Evolutionary conservation across 2,797 vertebrate genomes (phyloP).

Genomic region (Anas flavirostris): DNA sequence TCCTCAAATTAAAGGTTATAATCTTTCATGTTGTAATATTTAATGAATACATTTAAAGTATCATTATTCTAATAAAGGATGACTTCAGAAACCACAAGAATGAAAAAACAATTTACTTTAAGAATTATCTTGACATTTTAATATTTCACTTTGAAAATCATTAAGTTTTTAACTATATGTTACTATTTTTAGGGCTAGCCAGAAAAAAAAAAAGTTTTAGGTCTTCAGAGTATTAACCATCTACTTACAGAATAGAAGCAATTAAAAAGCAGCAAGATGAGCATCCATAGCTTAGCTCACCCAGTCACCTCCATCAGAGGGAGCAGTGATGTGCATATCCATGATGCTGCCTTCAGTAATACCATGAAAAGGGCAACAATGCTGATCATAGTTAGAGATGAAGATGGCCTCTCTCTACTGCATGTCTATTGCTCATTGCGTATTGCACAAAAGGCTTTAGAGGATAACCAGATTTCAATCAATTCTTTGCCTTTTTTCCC

Average conservation of each 20-base stretch:
- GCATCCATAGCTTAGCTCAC: not conserved
- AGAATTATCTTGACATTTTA: conserved; percentile 10
- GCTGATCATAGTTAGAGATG: not conserved
- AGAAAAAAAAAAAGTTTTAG: not conserved
- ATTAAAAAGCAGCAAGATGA: not conserved
- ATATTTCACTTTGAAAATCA: not conserved
- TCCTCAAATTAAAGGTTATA: conserved; percentile 1
- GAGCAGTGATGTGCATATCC: fast-evolving
- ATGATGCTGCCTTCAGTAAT: not conserved
- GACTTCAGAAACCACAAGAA: not conserved
- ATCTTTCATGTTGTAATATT: not conserved
- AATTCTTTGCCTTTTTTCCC: not conserved
- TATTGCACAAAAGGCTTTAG: not conserved
- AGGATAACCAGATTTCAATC: not conserved
- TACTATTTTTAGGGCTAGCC: not conserved
- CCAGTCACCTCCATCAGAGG: not conserved
- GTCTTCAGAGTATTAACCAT: not conserved
- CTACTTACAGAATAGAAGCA: not conserved
- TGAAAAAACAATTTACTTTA: not conserved
- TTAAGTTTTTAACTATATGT: not conserved
- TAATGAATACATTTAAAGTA: conserved; percentile 4
- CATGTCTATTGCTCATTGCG: fast-evolving
- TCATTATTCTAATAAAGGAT: not conserved
- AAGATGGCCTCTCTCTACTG: fast-evolving
- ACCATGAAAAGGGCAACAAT: fast-evolving